phyloP scores from a whole-genome alignment of 2,113 vertebrate genomes.

The Brienomyrus brachyistius region DNA sequence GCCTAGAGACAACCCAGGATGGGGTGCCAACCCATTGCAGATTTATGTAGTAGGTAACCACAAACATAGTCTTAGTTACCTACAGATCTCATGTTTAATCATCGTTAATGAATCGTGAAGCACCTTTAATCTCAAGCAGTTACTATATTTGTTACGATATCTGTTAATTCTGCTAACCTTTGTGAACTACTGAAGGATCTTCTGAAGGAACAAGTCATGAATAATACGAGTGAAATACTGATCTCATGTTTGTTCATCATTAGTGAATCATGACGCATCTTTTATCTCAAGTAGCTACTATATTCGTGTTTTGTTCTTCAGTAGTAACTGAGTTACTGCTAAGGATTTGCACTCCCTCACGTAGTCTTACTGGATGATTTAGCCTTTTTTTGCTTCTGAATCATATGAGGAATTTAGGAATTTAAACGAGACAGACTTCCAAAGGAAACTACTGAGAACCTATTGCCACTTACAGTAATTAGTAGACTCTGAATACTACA shows the following conservation, averaged over 20 bases:
- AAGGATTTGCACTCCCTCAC: background rate
- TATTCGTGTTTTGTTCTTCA: background rate
- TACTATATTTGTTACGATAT: background rate
- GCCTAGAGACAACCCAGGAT: too few species aligned
- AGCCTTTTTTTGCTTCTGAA: background rate
- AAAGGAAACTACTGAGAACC: background rate
- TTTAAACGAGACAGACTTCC: background rate
- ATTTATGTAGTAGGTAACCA: background rate
- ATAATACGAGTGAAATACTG: background rate
- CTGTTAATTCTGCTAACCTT: background rate
- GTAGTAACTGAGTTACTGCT: background rate
- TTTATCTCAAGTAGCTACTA: background rate
- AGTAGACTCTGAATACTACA: background rate
- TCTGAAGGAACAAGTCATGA: background rate
- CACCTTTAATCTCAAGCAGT: background rate
- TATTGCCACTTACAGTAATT: background rate
- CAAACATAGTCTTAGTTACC: background rate
- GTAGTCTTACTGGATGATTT: background rate
- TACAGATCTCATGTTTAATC: background rate
- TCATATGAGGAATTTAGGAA: background rate
- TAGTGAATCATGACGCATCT: background rate
- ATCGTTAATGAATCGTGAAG: background rate
- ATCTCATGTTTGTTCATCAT: background rate
- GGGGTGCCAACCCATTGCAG: too few species aligned
- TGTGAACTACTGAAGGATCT: background rate